Evolutionary conservation across 2,113 vertebrate species (phyloP).

Genomic region (Polypterus senegalus): DNA sequence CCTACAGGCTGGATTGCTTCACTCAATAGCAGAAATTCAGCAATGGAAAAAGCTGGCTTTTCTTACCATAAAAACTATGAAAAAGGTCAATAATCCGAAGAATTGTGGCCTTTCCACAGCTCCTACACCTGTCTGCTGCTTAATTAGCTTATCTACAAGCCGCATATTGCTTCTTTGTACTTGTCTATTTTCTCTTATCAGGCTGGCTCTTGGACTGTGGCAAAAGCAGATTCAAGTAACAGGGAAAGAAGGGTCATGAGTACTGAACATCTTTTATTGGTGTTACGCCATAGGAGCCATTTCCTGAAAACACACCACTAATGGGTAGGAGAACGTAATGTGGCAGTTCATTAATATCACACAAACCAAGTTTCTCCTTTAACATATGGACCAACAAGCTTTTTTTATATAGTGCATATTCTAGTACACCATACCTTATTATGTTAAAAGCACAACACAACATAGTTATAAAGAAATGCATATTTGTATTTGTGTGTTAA

Average conservation of each 20-base stretch:
- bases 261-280: conserved; percentile 27
- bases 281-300: background rate
- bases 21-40: background rate
- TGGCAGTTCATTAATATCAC: too few relatives aligned
- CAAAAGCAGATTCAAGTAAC: background rate
- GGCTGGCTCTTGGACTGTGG: conserved; percentile 14
- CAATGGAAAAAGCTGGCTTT: background rate
- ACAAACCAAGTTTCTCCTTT: too few relatives aligned
- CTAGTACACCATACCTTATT: too few relatives aligned
- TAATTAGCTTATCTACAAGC: conserved; percentile 33
- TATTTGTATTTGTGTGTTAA: too few relatives aligned
- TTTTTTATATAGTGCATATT: too few relatives aligned
- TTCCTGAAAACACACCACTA: too few relatives aligned
- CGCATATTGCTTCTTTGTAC: conserved; percentile 24
- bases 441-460: too few relatives aligned
- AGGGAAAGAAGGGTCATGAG: conserved; percentile 25
- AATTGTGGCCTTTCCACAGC: conserved; percentile 17
- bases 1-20: background rate
- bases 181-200: conserved; percentile 31
- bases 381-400: too few relatives aligned
- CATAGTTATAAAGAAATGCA: too few relatives aligned
- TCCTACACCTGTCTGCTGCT: conserved; percentile 24
- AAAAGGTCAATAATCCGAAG: conserved; percentile 25
- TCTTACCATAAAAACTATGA: conserved; percentile 16
- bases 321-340: too few relatives aligned